Evolutionary conservation across 2,888 invertebrate species (phyloP), one percentile per base, ranked within the genome.

Genomic region (Neoscelio sp.): DNA sequence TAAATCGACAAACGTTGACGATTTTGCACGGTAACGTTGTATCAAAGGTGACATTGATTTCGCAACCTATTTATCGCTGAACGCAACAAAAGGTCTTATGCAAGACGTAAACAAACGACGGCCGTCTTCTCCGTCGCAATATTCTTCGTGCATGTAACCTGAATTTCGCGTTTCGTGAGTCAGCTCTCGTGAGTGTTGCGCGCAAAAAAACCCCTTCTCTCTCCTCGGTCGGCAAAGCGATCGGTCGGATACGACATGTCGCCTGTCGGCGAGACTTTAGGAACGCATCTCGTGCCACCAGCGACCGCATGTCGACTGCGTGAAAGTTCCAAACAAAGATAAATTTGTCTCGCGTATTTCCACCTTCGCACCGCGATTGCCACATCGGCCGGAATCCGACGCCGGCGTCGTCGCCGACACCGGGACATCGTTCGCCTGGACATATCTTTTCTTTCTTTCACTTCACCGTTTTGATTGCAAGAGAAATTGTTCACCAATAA

Each of bases 241-340:
- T 78, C 70, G 80, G 50, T 50, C 71, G 68, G 74, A 54, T 71
- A 77, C 80, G 78, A 74, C 82, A 65, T 82, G 82, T 80, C 82
- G 77, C 73, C 79, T 80, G 82, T 82, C 82, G 82, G 62, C 77
- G 71, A 52, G 77, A 79, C 79, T 80, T 81, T 81, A 62, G 74
- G 56, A 40, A 79, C 81, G 67, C 71, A 54, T 77, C 74, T 74
- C 60, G 73, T 77, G 74, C 77, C 77, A 74, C 81, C 70, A 81
- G 77, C 74, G 75, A 78, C 65, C 78, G 68, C 65, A 82, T 83
- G 83, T 86, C 86, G 82, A 82, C 58, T 84, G 83, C 85, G 87
- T 85, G 87, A 87, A 87, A 87, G 87, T 87, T 84, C 74, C 82
- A 82, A 87, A 87, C 87, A 87, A 86, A 87, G 87, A 87, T 87